These are phyloP conservation scores for Myiothlypis coronata DNA, from an alignment of 2,797 vertebrate species.

Conservation along the genomic window DNA sequence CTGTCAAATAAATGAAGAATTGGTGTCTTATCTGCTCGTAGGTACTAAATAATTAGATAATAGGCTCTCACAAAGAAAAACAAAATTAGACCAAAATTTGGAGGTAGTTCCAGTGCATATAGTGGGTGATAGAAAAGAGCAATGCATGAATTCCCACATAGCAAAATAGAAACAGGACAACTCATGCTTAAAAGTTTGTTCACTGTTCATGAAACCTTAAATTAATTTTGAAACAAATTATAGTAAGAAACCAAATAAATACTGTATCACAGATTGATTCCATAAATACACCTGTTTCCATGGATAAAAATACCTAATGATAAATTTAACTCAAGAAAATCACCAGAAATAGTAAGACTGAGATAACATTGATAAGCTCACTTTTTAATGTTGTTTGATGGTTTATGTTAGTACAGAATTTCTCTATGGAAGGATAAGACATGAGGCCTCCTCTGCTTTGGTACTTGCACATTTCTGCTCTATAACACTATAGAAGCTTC, in stretches of 20 bases:
- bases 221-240: not conserved
- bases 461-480: not conserved
- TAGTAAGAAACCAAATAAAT: not conserved
- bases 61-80: not conserved
- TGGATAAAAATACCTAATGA: not conserved
- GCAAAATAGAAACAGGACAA: not conserved
- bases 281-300: not conserved
- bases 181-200: not conserved
- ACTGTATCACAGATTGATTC: not conserved
- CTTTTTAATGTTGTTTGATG: not conserved
- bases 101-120: not conserved
- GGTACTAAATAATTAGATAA: not conserved
- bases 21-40: not conserved
- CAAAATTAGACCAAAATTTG: not conserved
- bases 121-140: not conserved
- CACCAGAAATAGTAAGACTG: not conserved
- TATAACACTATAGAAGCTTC: not conserved
- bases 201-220: not conserved
- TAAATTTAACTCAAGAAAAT: not conserved
- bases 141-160: not conserved
- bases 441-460: not conserved
- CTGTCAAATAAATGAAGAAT: not conserved
- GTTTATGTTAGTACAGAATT: not conserved
- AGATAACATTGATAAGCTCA: not conserved
- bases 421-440: not conserved